Conservation (phyloP, 2,113 vertebrate species). For the Corydoras sp. region DNA sequence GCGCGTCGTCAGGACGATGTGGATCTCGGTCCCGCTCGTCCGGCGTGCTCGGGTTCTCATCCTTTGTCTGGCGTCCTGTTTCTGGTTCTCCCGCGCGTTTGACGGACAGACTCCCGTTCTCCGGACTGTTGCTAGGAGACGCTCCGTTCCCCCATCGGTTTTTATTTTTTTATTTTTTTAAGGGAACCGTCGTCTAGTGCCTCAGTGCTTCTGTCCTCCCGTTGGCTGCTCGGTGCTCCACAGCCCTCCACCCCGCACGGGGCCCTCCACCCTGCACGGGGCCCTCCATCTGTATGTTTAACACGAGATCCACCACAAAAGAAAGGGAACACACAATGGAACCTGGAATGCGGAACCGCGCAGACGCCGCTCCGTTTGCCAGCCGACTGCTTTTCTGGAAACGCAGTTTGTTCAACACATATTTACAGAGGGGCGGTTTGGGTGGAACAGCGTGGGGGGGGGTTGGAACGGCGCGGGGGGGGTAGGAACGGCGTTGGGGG, state of each 20-base stretch:
- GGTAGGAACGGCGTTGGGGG: no score
- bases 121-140: slow-evolving; percentile 38
- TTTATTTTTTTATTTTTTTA: background rate
- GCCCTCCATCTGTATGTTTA: slow-evolving; percentile 19
- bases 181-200: background rate
- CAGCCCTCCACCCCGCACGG: slow-evolving; percentile 3
- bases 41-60: no score
- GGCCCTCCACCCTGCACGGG: slow-evolving; percentile 2
- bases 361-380: background rate
- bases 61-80: no score
- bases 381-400: background rate
- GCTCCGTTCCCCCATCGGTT: background rate
- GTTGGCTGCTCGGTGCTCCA: background rate
- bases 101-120: slow-evolving; percentile 1
- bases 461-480: no score
- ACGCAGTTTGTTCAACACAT: no score
- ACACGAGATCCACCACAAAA: background rate
- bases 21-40: no score
- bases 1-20: no score
- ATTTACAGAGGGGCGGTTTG: no score
- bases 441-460: no score
- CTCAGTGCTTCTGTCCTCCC: background rate
- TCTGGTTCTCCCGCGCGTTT: background rate
- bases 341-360: background rate
- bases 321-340: background rate